phyloP scores from a whole-genome alignment of 1,140 invertebrate genomes.

The Drosophila saltans region DNA sequence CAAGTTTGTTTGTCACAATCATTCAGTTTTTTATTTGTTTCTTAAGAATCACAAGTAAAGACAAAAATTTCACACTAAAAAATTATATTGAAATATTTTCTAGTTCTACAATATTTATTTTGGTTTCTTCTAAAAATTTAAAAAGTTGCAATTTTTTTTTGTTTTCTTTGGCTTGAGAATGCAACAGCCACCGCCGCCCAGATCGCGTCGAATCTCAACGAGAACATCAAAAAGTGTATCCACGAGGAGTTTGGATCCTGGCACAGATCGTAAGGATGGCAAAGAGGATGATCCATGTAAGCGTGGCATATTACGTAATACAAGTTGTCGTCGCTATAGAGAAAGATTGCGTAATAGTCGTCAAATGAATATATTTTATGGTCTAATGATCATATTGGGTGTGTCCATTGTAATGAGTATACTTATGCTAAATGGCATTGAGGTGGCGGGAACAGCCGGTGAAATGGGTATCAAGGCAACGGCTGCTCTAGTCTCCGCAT shows the following conservation, averaged over 20 bases:
- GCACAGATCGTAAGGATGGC: conserved; percentile 1
- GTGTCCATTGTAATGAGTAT: conserved; percentile 21
- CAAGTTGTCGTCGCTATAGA: conserved; percentile 34
- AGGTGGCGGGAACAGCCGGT: neutral
- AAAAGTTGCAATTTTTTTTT: neutral
- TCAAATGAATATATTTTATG: conserved; percentile 35
- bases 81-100: neutral
- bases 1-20: neutral
- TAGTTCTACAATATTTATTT: neutral
- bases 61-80: neutral
- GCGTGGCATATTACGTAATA: conserved; percentile 41
- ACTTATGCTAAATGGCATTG: conserved; percentile 34
- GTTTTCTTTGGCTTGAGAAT: too few relatives aligned
- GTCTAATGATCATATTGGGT: conserved; percentile 28
- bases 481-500: neutral
- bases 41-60: neutral
- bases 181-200: neutral
- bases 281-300: conserved; percentile 41
- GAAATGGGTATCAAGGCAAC: neutral
- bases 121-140: neutral
- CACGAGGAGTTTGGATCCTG: neutral
- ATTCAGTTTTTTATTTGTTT: neutral
- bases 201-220: neutral
- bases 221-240: neutral
- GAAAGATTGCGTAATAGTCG: conserved; percentile 30